Evolutionary conservation across 1,140 invertebrate genomes (phyloP).

Genomic region (Sitobion miscanthi): DNA sequence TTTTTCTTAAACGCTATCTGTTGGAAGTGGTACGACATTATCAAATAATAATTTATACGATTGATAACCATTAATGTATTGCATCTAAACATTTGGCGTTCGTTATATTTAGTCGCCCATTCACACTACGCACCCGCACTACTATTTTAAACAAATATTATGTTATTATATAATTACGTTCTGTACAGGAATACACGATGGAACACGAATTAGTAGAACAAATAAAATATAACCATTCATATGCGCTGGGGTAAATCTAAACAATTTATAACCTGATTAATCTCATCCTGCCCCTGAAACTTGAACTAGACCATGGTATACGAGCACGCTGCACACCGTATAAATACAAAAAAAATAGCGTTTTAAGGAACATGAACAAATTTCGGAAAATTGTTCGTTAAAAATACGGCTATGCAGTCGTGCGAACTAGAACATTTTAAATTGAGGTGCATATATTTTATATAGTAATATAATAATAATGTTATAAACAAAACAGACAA

Average conservation of each 20-base stretch:
- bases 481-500: not conserved
- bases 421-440: not conserved
- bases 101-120: not conserved
- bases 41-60: not conserved
- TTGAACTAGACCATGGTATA: not conserved
- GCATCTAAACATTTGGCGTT: not conserved
- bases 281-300: not conserved
- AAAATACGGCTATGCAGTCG: not conserved
- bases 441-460: not conserved
- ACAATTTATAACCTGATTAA: not conserved
- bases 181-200: not conserved
- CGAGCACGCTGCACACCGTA: too few species aligned
- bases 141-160: too few species aligned
- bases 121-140: not conserved
- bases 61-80: not conserved
- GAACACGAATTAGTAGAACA: not conserved
- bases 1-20: not conserved
- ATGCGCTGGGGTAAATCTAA: not conserved
- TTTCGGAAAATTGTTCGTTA: not conserved
- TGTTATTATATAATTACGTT: too few species aligned
- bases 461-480: not conserved
- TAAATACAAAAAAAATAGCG: not conserved
- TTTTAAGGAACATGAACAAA: not conserved
- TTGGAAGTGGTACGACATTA: too few species aligned
- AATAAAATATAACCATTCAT: not conserved